Conservation (phyloP, 2,797 vertebrate species). For the Typhlichthys eigenmanni region DNA sequence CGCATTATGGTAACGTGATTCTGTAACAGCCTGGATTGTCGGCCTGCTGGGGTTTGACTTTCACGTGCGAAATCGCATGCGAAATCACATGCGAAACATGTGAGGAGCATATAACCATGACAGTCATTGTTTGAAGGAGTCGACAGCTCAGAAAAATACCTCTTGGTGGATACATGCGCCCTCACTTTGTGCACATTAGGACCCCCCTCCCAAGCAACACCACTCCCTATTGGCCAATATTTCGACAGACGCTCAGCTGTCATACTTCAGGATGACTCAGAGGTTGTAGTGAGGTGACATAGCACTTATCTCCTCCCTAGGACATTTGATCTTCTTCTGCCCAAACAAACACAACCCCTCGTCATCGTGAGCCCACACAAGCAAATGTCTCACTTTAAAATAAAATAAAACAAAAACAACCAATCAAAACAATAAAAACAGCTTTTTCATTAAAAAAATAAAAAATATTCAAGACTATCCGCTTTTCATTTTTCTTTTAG, state of each 20-base stretch:
- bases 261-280: slow-evolving; percentile 60
- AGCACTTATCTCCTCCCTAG: slow-evolving; percentile 32
- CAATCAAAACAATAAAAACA: slow-evolving; percentile 82
- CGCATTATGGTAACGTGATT: slow-evolving; percentile 8
- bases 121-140: slow-evolving; percentile 14
- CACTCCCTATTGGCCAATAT: slow-evolving; percentile 68
- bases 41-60: slow-evolving; percentile 18
- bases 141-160: slow-evolving; percentile 17
- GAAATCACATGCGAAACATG: slow-evolving; percentile 9
- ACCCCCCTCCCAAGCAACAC: slow-evolving; percentile 49
- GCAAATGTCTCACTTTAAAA: slow-evolving; percentile 44
- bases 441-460: slow-evolving; percentile 96
- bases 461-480: slow-evolving; percentile 97
- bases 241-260: slow-evolving; percentile 47
- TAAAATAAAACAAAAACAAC: slow-evolving; percentile 60
- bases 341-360: slow-evolving; percentile 37
- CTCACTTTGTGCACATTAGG: slow-evolving; percentile 33
- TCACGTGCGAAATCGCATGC: background rate
- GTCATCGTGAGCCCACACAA: slow-evolving; percentile 68
- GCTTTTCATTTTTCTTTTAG: slow-evolving; percentile 78
- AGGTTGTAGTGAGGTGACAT: slow-evolving; percentile 47
- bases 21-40: slow-evolving; percentile 16
- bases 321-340: slow-evolving; percentile 20
- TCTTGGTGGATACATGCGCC: background rate
- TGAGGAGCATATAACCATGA: slow-evolving; percentile 21